phyloP scores from a whole-genome alignment of 2,888 invertebrate species.

The Trileptium ribeirensis region DNA sequence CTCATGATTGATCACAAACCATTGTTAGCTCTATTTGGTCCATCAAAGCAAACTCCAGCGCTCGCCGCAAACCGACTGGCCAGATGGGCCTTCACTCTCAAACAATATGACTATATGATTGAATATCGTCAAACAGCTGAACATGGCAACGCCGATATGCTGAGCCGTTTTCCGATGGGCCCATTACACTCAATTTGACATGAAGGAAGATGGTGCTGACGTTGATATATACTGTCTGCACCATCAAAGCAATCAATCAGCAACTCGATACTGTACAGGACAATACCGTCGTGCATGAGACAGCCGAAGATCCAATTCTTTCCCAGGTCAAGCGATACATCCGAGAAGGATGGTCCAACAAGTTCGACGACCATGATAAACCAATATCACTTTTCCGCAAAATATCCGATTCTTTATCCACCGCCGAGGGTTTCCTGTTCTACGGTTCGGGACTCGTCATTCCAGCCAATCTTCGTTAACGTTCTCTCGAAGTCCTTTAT shows the following conservation, averaged over 20 bases:
- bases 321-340: neutral
- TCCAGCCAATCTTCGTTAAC: neutral
- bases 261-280: neutral
- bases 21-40: conserved; percentile 31
- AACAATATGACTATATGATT: neutral
- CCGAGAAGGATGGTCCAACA: neutral
- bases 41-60: conserved; percentile 5
- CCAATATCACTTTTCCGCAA: neutral
- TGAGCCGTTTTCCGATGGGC: conserved; percentile 28
- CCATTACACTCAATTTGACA: conserved; percentile 19
- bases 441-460: conserved; percentile 8
- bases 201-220: conserved; percentile 22
- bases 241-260: neutral
- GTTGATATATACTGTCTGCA: neutral
- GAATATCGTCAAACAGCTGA: conserved; percentile 16
- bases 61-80: conserved; percentile 28
- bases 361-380: neutral
- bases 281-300: neutral
- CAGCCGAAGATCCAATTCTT: conserved; percentile 5
- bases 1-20: conserved; percentile 36
- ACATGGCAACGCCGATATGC: conserved; percentile 32
- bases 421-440: conserved; percentile 34
- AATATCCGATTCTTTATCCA: neutral
- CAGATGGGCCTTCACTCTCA: conserved; percentile 27
- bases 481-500: neutral